Percentiles rank a stretch among this genome's conserved stretches.
Conservation (phyloP, 2,888 invertebrate species). For the Caradrina clavipalpis region DNA sequence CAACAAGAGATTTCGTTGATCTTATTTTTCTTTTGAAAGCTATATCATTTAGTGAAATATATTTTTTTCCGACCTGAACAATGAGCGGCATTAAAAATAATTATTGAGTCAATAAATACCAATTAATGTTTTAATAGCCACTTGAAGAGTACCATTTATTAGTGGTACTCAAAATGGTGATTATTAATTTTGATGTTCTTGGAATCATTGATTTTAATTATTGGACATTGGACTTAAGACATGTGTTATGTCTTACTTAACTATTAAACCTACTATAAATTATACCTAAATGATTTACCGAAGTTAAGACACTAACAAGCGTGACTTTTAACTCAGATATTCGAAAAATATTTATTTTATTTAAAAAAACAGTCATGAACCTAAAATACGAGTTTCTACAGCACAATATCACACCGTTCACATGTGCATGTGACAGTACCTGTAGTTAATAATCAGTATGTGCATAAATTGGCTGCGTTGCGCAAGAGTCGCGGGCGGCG, state of each 20-base stretch:
- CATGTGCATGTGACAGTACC: slow-evolving; percentile 46
- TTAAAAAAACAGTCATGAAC: background rate
- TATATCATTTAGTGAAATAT: background rate
- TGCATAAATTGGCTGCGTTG: slow-evolving; percentile 58
- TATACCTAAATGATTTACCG: background rate
- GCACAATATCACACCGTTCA: background rate
- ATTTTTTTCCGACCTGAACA: background rate
- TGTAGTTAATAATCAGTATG: slow-evolving; percentile 56
- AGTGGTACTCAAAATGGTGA: slow-evolving; percentile 4
- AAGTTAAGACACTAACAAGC: background rate
- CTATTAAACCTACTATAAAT: background rate
- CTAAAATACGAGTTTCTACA: background rate
- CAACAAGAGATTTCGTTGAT: background rate
- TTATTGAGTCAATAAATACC: slow-evolving; percentile 11
- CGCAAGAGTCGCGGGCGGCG: slow-evolving; percentile 61
- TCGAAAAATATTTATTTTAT: background rate
- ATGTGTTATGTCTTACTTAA: background rate
- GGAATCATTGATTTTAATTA: slow-evolving; percentile 12
- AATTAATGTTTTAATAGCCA: slow-evolving; percentile 22
- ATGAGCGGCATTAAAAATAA: slow-evolving; percentile 13
- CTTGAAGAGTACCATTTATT: background rate
- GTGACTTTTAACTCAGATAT: background rate
- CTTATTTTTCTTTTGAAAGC: background rate
- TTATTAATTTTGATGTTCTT: slow-evolving; percentile 10
- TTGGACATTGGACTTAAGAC: background rate